Base-by-base conservation (phyloP, 2,113 vertebrate genomes). In the Mesocricetus auratus region DNA sequence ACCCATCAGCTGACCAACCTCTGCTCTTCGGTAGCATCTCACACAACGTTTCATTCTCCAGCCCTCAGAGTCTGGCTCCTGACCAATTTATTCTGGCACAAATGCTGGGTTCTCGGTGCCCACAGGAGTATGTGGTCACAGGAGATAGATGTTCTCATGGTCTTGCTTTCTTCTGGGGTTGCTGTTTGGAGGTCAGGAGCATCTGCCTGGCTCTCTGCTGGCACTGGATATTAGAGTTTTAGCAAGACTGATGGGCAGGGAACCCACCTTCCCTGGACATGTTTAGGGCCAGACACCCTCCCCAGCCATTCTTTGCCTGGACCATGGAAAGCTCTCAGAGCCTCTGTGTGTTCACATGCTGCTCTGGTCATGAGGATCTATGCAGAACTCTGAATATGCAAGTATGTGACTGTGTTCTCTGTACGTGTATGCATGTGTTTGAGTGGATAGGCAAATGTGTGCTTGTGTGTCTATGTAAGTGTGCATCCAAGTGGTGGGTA, bases 51-150 rank as follows among this genome's bases (percentile, higher is more conserved):
- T 2, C n/a, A 8, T 19, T 73, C 78, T 45, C 19, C 39, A 53
- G 47, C 8, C 85, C 15, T 47, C 15, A 53, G 50, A 11, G 5
- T 5, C 22, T 58, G 7, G 60, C n/a, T 93, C 7, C 39, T 82
- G 13, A 36, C 15, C 1, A 3, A 29, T 60, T 82, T 60, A 29
- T 82, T 24, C 7, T 22, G 19, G 75, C 19, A 31, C 29, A 58
- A 45, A 7, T 45, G 75, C 29, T 36, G 6, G 7, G 4, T 50
- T 71, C 53, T 42, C 13, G 3, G 69, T 13, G 33, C 47, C 31
- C 31, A 13, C 7, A 4, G 17, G 68, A 66, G 47, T 0, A 1
- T 45, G 13, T 15, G 60, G 47, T 53, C 8, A 0, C 0, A 11
- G 56, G 66, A 42, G 8, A 36, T 5, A 19, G 16, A 21, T 13